These are phyloP conservation scores for Alviniconcha marisindica DNA, from an alignment of 1,140 invertebrate genomes.

Conservation along the genomic window DNA sequence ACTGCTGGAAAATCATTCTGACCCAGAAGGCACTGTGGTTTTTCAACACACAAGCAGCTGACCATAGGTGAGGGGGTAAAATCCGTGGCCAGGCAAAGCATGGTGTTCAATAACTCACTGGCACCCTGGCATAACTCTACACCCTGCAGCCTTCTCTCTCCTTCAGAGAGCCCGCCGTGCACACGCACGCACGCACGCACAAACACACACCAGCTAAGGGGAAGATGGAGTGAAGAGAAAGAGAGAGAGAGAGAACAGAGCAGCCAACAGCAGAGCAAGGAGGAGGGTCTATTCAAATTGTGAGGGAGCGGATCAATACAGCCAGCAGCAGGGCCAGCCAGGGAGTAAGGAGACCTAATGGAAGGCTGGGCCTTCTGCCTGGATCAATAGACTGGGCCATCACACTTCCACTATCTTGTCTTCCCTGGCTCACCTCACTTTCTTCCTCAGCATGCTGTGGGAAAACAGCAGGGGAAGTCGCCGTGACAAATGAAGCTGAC, in stretches of 20 bases:
- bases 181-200: background rate
- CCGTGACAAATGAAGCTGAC: too few relatives aligned
- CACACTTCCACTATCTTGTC: background rate
- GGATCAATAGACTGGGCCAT: conserved; percentile 16
- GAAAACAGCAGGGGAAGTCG: too few relatives aligned
- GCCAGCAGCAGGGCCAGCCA: background rate
- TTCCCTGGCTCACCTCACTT: background rate
- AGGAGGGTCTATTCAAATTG: conserved; percentile 13
- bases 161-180: background rate
- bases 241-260: background rate
- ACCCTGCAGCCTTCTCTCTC: background rate
- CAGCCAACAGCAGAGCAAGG: background rate
- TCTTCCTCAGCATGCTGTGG: too few relatives aligned
- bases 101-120: conserved; percentile 5
- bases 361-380: background rate
- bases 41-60: background rate
- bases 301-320: conserved; percentile 16
- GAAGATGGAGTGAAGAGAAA: background rate
- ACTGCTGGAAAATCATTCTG: too few relatives aligned
- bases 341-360: conserved; percentile 11
- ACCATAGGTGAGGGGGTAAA: background rate
- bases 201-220: too few relatives aligned
- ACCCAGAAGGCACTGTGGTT: too few relatives aligned
- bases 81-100: background rate
- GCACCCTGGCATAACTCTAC: conserved; percentile 20